Conservation (phyloP, 2,888 invertebrate species). For the Anthoptus insignis region DNA sequence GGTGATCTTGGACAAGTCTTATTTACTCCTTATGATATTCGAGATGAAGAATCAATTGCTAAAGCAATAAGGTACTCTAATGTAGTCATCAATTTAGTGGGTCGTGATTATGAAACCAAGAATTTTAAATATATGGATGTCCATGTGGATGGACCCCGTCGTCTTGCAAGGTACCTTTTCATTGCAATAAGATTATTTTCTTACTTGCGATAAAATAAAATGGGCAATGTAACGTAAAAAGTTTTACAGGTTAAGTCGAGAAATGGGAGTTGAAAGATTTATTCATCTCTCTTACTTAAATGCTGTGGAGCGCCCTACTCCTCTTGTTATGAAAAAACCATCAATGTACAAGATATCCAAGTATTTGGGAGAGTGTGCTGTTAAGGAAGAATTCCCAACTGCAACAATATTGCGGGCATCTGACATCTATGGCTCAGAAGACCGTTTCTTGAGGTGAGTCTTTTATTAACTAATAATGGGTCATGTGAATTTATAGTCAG, state of each 20-base stretch:
- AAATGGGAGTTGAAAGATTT: conserved; percentile 95
- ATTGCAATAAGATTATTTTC: too few relatives aligned
- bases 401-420: conserved; percentile 98
- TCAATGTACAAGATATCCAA: conserved; percentile 93
- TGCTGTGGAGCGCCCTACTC: conserved; percentile 90
- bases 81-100: conserved; percentile 98
- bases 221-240: not conserved
- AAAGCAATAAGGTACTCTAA: conserved; percentile 97
- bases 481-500: not conserved
- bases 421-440: conserved; percentile 96
- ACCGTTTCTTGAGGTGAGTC: conserved; percentile 91
- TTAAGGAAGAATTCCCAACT: conserved; percentile 97
- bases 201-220: too few relatives aligned
- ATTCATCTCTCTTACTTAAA: conserved; percentile 97
- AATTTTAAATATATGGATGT: conserved; percentile 96
- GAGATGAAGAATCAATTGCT: conserved; percentile 95
- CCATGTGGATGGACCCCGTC: conserved; percentile 94
- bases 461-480: not conserved
- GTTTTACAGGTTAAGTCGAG: conserved; percentile 83
- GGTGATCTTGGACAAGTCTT: conserved; percentile 99
- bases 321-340: conserved; percentile 90
- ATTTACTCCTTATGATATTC: conserved; percentile 94
- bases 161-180: conserved; percentile 90
- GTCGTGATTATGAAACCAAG: conserved; percentile 96
- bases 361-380: conserved; percentile 95